Evolutionary conservation across 2,888 invertebrate genomes (phyloP), one percentile per base, ranked within the genome.

Genomic region (Lymantria monacha): DNA sequence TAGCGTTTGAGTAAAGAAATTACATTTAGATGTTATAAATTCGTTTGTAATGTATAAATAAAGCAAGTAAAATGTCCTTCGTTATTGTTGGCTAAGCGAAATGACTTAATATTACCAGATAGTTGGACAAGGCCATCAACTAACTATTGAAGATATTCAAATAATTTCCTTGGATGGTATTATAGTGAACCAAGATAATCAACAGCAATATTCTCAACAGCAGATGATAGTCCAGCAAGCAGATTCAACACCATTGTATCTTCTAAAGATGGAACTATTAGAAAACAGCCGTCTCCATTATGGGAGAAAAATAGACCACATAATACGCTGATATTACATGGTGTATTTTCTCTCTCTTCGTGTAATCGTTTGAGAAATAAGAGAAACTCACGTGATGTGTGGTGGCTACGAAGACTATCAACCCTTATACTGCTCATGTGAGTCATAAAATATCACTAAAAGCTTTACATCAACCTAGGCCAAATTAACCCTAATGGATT

Each of bases 51-150:
- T 79, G 75, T 81, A 73, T 70, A 81, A 59, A 68, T 76, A 81
- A 69, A 84, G 74, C 85, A 85, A 84, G 72, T 81, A 90, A 83
- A 87, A 91, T 91, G 91, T 83, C 85, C 74, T 57, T 79, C 83
- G 74, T 77, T 70, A 81, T 79, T 81, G 83, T 84, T 78, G 88
- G 85, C 66, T 90, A 85, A 87, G 70, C 62, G 88, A 83, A 80
- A 95, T 95, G 95, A 94, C 94, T 81, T 94, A 94, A 83, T 94
- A 93, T 85, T 94, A 92, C 81, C 94, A 94, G 72, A 93, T 94
- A 76, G 92, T 93, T 79, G 92, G 93, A 78, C 92, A 91, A 85
- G 84, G 87, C 68, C 92, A 91, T 78, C 85, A 87, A 72, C 70
- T 92, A 52, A 86, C 92, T 57, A 74, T 92, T 63, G 94, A 94